Percentiles rank a stretch among this genome's conserved stretches.
Conservation (phyloP, 2,888 invertebrate genomes). For the Oscheius onirici region DNA sequence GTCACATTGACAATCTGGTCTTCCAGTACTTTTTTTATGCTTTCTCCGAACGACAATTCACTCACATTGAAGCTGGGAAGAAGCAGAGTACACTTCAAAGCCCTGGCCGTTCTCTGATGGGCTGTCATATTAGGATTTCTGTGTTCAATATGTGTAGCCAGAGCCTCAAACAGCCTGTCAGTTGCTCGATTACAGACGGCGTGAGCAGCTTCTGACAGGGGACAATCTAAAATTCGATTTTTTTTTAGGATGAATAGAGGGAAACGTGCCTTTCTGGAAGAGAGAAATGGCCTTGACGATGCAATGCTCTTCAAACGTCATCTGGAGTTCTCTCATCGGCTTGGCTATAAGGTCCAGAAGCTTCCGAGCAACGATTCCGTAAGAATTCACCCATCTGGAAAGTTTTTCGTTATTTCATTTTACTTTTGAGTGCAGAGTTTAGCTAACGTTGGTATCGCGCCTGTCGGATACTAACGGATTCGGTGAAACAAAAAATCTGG, state of each 20-base stretch:
- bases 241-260: not conserved
- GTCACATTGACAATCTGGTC: no score
- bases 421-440: no score
- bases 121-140: constrained; percentile 45
- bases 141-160: constrained; percentile 48
- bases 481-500: no score
- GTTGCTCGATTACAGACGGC: constrained; percentile 36
- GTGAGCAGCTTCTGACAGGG: constrained; percentile 45
- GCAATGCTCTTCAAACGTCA: constrained; percentile 57
- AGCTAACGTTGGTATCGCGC: no score
- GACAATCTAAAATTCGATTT: constrained; percentile 49
- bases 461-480: no score
- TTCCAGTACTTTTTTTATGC: no score
- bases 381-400: constrained; percentile 54
- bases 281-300: constrained; percentile 59
- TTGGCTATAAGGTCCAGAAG: constrained; percentile 56
- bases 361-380: constrained; percentile 56
- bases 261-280: constrained; percentile 52
- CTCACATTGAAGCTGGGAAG: constrained; percentile 58
- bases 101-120: constrained; percentile 45
- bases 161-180: constrained; percentile 50
- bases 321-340: constrained; percentile 56
- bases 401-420: not conserved
- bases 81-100: constrained; percentile 52
- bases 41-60: no score